Evolutionary conservation across 2,113 vertebrate genomes (phyloP).

Genomic region (Hippolais icterina): DNA sequence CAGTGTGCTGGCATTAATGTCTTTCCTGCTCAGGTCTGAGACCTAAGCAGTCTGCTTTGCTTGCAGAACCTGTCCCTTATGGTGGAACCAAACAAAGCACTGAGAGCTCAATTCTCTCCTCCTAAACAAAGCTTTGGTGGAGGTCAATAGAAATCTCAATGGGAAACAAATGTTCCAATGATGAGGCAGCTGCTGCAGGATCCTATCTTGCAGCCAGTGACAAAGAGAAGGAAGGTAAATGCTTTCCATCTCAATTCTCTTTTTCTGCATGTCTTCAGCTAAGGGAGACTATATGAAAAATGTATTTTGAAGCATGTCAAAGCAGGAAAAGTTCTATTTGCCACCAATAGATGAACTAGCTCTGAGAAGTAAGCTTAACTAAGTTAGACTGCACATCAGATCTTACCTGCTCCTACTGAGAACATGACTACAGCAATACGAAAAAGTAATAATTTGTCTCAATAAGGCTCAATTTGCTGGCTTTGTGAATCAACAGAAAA

Average conservation of each 20-base stretch:
- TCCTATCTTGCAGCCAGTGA: not conserved
- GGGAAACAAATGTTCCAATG: not conserved
- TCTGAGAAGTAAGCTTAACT: not conserved
- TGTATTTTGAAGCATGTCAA: not conserved
- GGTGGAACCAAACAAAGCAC: not conserved
- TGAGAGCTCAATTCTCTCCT: not conserved
- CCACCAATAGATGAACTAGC: not conserved
- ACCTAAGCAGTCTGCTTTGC: not conserved
- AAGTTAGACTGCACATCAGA: not conserved
- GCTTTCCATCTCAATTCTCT: not conserved
- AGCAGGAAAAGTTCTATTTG: conserved; percentile 16
- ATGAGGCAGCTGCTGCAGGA: not conserved
- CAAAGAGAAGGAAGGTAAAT: not conserved
- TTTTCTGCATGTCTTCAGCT: not conserved
- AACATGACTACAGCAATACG: not conserved
- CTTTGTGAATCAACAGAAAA: not conserved
- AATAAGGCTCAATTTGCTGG: not conserved
- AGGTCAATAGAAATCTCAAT: not conserved
- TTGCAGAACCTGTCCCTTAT: not conserved
- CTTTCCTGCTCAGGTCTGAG: not conserved
- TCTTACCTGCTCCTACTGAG: not conserved
- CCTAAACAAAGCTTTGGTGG: not conserved
- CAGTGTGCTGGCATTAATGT: not conserved
- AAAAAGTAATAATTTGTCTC: not conserved
- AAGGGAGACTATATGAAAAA: not conserved